phyloP scores from a whole-genome alignment of 1,140 invertebrate genomes.

The Leptinotarsa texana region DNA sequence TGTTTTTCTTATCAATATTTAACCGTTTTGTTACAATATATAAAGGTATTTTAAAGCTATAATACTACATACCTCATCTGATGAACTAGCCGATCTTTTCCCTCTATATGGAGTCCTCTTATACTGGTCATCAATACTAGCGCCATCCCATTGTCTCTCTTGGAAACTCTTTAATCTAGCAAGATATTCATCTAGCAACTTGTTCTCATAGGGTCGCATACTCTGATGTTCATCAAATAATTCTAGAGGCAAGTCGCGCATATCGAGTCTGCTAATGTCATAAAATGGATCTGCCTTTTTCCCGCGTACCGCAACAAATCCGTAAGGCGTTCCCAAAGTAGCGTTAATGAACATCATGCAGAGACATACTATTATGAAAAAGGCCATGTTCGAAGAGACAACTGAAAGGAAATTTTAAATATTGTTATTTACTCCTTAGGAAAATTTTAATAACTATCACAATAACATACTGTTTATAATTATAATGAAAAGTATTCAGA shows the following conservation, averaged over 20 bases:
- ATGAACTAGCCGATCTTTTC: neutral
- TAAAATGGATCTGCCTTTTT: neutral
- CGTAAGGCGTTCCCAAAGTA: neutral
- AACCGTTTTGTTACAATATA: no score
- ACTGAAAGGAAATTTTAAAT: no score
- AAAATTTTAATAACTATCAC: no score
- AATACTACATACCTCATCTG: neutral
- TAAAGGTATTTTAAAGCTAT: no score
- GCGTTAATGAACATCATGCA: neutral
- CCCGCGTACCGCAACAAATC: neutral
- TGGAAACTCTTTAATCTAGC: neutral
- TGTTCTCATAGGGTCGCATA: neutral
- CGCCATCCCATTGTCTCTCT: neutral
- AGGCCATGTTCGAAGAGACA: neutral
- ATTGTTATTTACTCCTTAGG: no score
- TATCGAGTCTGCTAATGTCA: neutral
- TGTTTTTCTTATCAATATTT: no score
- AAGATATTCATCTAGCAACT: neutral
- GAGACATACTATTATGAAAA: neutral
- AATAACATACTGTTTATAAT: no score
- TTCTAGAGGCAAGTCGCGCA: neutral
- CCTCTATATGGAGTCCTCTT: slow-evolving; percentile 15
- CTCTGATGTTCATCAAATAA: neutral
- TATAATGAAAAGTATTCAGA: no score
- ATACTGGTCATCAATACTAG: neutral